Conservation (phyloP, 2,113 vertebrate genomes). For the Sapayoa aenigma region DNA sequence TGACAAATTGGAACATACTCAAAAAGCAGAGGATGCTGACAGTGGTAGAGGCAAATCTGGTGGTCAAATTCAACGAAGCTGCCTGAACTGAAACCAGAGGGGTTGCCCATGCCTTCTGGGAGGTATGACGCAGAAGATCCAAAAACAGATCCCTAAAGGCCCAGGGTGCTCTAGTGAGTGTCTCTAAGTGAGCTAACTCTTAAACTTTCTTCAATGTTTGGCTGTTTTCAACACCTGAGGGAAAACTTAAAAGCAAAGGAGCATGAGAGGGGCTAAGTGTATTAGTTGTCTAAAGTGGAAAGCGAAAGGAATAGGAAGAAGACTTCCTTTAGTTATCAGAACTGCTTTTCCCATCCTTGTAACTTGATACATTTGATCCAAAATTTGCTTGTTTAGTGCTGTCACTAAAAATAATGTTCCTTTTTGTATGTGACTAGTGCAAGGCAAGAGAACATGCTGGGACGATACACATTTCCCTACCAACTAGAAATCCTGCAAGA, state of each 20-base stretch:
- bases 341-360: neutral
- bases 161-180: neutral
- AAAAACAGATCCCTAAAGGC: neutral
- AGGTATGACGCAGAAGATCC: neutral
- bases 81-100: neutral
- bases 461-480: neutral
- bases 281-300: neutral
- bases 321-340: neutral
- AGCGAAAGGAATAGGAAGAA: neutral
- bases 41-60: neutral
- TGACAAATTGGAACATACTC: neutral
- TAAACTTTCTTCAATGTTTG: neutral
- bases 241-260: neutral
- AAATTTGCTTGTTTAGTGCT: neutral
- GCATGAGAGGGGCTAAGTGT: neutral
- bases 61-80: neutral
- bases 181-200: neutral
- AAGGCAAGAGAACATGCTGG: neutral
- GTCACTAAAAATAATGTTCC: neutral
- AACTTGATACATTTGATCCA: neutral
- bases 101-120: neutral
- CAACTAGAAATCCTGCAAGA: neutral
- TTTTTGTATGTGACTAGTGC: neutral
- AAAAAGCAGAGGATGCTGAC: slow-evolving; percentile 1
- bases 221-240: neutral